Evolutionary conservation across 2,113 vertebrate genomes (phyloP), one percentile per base, ranked within the genome.

Genomic region (Saimiri boliviensis): DNA sequence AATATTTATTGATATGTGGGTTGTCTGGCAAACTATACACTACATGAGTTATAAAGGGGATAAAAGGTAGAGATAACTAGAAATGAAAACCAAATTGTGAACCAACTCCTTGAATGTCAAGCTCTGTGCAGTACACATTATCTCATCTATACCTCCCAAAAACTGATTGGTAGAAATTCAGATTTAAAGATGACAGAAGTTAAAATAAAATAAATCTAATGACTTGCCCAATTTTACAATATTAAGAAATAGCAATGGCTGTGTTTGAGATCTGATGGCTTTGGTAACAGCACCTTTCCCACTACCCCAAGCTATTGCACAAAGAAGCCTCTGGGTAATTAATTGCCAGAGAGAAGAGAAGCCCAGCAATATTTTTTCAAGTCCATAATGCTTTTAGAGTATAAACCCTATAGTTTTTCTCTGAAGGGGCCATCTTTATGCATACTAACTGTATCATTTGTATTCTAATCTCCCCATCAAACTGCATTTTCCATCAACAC

Each of bases 101-200:
- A 49, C 81, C 71, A 49, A 13, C 66, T 77, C 7, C 70, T 47
- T 3, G 32, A 19, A 54, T 42, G 73, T 47, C 42, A 56, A 76
- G 54, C 47, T 25, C 40, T 42, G 10, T 47, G 27, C 20, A 42
- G 19, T 9, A 42, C 20, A 6, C 71, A 25, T 86, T 30, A 60
- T 71, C 42, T 54, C 45, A 35, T 16, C 52, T 56, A 45, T 30
- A 77, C 10, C 4, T 40, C 47, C 66, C 5, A 4, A 42, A 37
- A 76, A 68, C 45, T 63, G 27, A 49, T 1, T 21, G 52, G 25
- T 40, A 96, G 79, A 86, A 85, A 94, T 85, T 84, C 42, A 89
- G 8, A 80, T 21, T 84, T 45, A 80, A 93, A 60, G 47, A 45
- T 77, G 77, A 93, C 12, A 37, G 83, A 86, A 88, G 32, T 52